A percentile compares a stretch with the other conserved stretches of the same genome.
Evolutionary conservation across 2,113 vertebrate species (phyloP).

Genomic region (Syrrhaptes paradoxus): DNA sequence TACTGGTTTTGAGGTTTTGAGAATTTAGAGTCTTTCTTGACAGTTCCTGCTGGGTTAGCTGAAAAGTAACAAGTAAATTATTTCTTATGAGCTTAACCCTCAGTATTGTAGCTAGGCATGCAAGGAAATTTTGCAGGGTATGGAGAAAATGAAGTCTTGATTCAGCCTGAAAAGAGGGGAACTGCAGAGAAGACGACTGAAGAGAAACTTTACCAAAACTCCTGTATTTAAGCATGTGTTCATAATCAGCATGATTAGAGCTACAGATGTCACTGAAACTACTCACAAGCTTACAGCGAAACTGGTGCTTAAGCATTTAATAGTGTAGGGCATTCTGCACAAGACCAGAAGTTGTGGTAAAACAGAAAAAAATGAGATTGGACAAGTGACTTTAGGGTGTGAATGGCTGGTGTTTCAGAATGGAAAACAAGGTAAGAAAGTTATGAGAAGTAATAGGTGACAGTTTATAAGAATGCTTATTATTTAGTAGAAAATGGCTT

Average conservation of each 20-base stretch:
- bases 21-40: neutral
- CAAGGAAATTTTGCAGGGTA: neutral
- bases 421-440: neutral
- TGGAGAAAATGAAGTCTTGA: neutral
- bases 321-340: neutral
- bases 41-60: neutral
- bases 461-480: neutral
- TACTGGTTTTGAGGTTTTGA: neutral
- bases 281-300: neutral
- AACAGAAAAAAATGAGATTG: neutral
- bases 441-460: neutral
- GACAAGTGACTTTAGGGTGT: neutral
- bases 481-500: neutral
- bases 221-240: neutral
- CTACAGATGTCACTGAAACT: neutral
- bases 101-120: neutral
- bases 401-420: neutral
- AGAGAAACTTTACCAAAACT: neutral
- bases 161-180: neutral
- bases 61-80: neutral
- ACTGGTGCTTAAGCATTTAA: neutral
- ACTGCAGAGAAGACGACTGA: neutral
- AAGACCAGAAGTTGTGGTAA: neutral
- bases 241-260: neutral
- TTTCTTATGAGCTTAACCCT: neutral